Evolutionary conservation across 1,140 invertebrate species (phyloP).

Genomic region (Lepeophtheirus salmonis): DNA sequence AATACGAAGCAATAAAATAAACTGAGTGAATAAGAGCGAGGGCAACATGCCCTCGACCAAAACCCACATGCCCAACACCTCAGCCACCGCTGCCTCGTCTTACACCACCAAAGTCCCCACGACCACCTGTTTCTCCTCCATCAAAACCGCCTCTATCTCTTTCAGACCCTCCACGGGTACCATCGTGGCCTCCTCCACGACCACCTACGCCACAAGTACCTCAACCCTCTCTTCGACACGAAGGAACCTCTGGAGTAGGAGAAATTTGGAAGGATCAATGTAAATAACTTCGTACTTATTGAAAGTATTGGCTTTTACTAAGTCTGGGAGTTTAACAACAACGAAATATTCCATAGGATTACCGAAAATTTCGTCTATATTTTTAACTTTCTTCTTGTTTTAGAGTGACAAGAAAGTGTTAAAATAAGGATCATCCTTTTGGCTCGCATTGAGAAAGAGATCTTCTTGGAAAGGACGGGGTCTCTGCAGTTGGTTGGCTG

Average conservation of each 20-base stretch:
- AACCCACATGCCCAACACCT: neutral
- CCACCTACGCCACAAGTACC: conserved; percentile 4
- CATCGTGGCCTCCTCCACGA: neutral
- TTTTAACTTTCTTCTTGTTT: conserved; percentile 85
- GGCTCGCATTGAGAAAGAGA: conserved; percentile 71
- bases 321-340: conserved; percentile 73
- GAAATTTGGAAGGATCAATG: conserved; percentile 78
- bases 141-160: neutral
- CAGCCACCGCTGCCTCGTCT: neutral
- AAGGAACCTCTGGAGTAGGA: conserved; percentile 44
- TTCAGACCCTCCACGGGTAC: neutral
- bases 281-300: conserved; percentile 59
- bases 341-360: conserved; percentile 78
- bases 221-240: neutral
- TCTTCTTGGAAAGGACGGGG: conserved; percentile 83
- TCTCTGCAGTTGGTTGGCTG: too few relatives aligned
- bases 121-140: neutral
- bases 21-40: neutral
- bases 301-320: conserved; percentile 80
- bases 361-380: conserved; percentile 98
- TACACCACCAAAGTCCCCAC: neutral
- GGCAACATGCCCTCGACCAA: too few relatives aligned
- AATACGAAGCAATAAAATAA: neutral
- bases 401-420: conserved; percentile 91
- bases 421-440: conserved; percentile 89